Evolutionary conservation across 2,113 vertebrate species (phyloP), one percentile per base, ranked within the genome.

Genomic region (Anarrhichthys ocellatus): DNA sequence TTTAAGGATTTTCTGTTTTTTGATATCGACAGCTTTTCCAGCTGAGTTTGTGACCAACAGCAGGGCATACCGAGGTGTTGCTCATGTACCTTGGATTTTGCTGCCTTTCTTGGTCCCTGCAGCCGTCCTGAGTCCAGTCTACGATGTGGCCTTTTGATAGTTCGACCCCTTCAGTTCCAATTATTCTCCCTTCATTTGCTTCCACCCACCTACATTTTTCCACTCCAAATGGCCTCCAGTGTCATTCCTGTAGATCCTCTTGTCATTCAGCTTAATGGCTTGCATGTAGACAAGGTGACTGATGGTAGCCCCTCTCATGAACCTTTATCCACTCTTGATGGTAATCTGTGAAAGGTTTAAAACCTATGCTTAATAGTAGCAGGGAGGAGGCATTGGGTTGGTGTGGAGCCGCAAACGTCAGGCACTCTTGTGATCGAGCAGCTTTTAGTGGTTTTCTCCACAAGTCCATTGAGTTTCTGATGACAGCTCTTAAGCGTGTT

Each of bases 171-270:
- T 88, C 76, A 70, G n/a, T 59, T 86, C 42, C 59, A 78, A 83
- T 89, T 87, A 86, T 85, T 81, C 64, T 78, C 32, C 73, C 74
- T 75, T 76, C 81, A 80, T 88, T 86, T 83, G 68, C 81, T 64
- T 71, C 72, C 36, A 74, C n/a, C 56, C 68, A 61, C 29, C 73
- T 76, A 88, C 66, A 86, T 82, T 61, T 76, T 77, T 68, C 52
- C 40, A 75, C 81, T 87, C 64, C 65, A 72, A 88, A 88, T 85
- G 78, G 69, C 73, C 81, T 82, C 65, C 40, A 32, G 66, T 71
- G 72, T 68, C 80, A 79, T 72, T 82, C 71, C 80, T 82, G 81
- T 69, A 88, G 46, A 85, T 74, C 56, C 29, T 87, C 42, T 67
- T 77, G 70, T 83, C 83, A 87, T 81, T 69, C 65, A 61, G 42